phyloP scores from a whole-genome alignment of 2,113 vertebrate species.

The Ivindomyrus marchei region DNA sequence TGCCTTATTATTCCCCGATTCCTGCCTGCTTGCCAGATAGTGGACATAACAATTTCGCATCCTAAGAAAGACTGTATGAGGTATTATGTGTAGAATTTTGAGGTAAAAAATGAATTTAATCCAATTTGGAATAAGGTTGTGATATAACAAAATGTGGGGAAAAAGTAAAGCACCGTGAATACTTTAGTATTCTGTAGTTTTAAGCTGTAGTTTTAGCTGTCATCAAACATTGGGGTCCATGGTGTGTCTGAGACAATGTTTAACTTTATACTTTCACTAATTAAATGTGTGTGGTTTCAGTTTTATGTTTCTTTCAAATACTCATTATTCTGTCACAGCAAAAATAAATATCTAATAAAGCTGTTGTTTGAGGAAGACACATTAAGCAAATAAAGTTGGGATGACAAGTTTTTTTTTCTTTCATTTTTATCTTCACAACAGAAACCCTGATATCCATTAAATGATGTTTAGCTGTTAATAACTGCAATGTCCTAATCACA shows the following conservation, averaged over 20 bases:
- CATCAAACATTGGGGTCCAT: not conserved
- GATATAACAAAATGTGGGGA: too few species aligned
- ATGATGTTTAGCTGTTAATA: not conserved
- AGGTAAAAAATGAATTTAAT: too few species aligned
- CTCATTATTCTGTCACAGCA: not conserved
- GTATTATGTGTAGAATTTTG: too few species aligned
- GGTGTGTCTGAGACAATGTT: not conserved
- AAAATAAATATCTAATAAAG: not conserved
- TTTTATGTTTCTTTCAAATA: not conserved
- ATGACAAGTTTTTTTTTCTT: not conserved
- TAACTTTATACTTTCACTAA: not conserved
- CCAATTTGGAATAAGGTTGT: too few species aligned
- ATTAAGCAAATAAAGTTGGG: not conserved
- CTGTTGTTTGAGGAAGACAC: not conserved
- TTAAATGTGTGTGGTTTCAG: not conserved
- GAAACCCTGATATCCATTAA: not conserved
- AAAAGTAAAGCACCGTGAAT: too few species aligned
- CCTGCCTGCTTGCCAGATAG: too few species aligned
- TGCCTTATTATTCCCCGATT: too few species aligned
- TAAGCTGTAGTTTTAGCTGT: not conserved
- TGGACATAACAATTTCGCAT: too few species aligned
- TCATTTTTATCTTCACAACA: not conserved
- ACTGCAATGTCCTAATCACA: not conserved
- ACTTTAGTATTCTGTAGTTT: too few species aligned
- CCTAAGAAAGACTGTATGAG: too few species aligned